Evolutionary conservation across 2,888 invertebrate genomes (phyloP), one percentile per base, ranked within the genome.

Genomic region (Zhuqinia jingwanae): DNA sequence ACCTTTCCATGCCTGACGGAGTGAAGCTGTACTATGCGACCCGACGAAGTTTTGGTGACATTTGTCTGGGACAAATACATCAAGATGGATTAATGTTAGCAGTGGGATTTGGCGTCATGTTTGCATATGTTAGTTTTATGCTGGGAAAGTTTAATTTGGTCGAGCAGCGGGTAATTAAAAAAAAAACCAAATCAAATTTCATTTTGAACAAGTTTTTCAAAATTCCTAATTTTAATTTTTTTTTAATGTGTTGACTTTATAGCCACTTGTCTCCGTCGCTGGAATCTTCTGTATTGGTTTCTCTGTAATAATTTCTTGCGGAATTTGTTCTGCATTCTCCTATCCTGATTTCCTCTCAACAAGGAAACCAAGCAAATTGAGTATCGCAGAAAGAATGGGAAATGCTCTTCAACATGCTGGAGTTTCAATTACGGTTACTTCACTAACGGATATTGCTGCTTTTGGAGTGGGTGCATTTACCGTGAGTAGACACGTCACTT

Each of bases 401-500:
- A 92, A 94, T 63, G 95, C 95, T 94, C 92, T 96, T 80, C 95
- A 95, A 92, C 96, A 96, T 92, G 96, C 96, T 2, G 97, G 96
- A 2, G 95, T 96, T 0, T 96, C 96, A 0, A 96, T 97, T 89
- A 96, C 95, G 1, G 95, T 97, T 36, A 97, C 97, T 8, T 96
- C 96, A 0, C 93, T 96, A 89, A 97, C 96, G 0, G 96, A 97
- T 92, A 95, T 96, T 75, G 94, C 96, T 42, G 96, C 96, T 56
- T 95, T 97, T 91, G 93, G 95, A 82, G 95, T 96, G 87, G 96
- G 96, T 50, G 95, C 96, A 45, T 95, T 95, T 22, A 96, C 96
- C 79, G 95, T 95, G 92, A 92, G 56, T 17, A n/a, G n/a, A 25
- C 3, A 63, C 6, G 15, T 11, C 22, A 63, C 22, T 56, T 56